These are phyloP conservation scores for Periplaneta americana DNA, from an alignment of 1,140 invertebrate species.

Conservation along the genomic window DNA sequence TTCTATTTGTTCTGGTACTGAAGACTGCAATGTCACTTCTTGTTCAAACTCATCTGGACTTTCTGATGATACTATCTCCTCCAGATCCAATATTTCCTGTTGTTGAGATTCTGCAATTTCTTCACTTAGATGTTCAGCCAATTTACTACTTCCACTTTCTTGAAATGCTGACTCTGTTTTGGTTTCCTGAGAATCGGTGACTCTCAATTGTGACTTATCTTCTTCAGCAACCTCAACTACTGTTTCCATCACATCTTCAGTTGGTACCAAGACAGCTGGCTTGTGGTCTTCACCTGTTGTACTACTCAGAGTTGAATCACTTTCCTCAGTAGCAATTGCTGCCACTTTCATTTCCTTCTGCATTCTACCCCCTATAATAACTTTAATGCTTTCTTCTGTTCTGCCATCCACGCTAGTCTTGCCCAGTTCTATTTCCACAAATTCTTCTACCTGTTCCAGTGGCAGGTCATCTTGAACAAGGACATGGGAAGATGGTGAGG, in stretches of 20 bases:
- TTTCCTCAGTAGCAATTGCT: neutral
- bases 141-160: neutral
- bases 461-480: neutral
- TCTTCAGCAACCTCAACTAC: neutral
- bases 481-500: neutral
- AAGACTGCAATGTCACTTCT: neutral
- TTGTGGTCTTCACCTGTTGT: neutral
- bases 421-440: conserved; percentile 3
- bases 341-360: neutral
- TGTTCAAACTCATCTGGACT: neutral
- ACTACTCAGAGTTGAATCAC: neutral
- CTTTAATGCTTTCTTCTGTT: neutral
- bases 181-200: neutral
- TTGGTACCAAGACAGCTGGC: neutral
- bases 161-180: neutral
- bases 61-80: neutral
- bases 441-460: neutral
- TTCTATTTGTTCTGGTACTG: no score
- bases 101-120: neutral
- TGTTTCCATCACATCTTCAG: neutral
- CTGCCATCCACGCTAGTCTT: neutral
- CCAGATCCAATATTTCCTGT: neutral
- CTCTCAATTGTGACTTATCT: neutral
- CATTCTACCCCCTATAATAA: neutral
- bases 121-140: neutral